Conservation (phyloP, 2,888 invertebrate species). For the Lasioglossum leucozonium region DNA sequence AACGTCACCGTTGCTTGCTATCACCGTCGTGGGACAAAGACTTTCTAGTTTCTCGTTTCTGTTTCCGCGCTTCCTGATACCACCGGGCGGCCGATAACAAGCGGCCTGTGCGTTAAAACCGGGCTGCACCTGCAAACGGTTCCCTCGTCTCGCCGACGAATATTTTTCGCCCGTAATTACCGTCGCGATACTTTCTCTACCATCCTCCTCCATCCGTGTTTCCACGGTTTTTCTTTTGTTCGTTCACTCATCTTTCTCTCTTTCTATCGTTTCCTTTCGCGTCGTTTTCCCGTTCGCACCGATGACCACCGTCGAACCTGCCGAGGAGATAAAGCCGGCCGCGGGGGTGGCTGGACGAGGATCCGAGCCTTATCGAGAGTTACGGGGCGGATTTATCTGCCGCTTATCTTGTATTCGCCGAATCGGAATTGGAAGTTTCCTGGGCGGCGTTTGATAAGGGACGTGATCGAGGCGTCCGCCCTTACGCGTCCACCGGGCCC, state of each 20-base stretch:
- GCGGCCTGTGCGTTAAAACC: constrained; percentile 60
- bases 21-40: constrained; percentile 76
- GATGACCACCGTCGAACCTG: constrained; percentile 7
- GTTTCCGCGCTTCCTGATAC: constrained; percentile 72
- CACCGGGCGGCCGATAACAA: constrained; percentile 57
- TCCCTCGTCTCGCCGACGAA: constrained; percentile 21
- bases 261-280: background rate
- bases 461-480: constrained; percentile 54
- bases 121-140: constrained; percentile 57
- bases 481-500: constrained; percentile 7
- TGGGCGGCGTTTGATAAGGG: constrained; percentile 50
- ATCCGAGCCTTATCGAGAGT: constrained; percentile 52
- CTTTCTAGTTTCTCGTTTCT: constrained; percentile 76
- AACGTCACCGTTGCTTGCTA: constrained; percentile 63
- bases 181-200: constrained; percentile 35
- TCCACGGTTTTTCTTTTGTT: background rate
- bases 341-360: constrained; percentile 10
- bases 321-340: constrained; percentile 40
- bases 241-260: background rate
- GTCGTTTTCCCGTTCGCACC: background rate
- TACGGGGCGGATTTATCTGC: constrained; percentile 53
- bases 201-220: background rate
- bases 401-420: constrained; percentile 56
- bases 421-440: constrained; percentile 62
- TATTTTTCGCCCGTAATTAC: constrained; percentile 46